Evolutionary conservation across 2,888 invertebrate genomes (phyloP).

Genomic region (Timema podura): DNA sequence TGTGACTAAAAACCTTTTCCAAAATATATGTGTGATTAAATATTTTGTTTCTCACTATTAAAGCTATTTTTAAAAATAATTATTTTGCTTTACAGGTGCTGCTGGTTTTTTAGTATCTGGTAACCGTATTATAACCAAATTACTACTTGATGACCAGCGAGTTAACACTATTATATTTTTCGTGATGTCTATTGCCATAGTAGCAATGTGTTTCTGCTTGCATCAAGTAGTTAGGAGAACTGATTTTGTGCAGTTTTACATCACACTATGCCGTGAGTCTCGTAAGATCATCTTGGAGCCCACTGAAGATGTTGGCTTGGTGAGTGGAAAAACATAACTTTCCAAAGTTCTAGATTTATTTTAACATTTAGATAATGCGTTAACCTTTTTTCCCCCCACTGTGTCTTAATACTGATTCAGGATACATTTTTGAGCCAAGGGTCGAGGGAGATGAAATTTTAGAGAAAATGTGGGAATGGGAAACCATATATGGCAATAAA

Average conservation of each 20-base stretch:
- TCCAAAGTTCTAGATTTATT: too few species aligned
- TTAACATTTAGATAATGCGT: too few species aligned
- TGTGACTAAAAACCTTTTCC: too few species aligned
- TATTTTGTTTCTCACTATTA: too few species aligned
- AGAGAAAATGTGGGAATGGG: too few species aligned
- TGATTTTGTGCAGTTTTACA: constrained; percentile 78
- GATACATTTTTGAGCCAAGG: too few species aligned
- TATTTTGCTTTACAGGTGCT: constrained; percentile 55
- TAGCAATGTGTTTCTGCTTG: constrained; percentile 70
- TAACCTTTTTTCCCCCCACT: too few species aligned
- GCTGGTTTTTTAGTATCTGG: constrained; percentile 84
- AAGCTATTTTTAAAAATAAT: too few species aligned
- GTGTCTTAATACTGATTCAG: too few species aligned
- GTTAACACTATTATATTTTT: constrained; percentile 86
- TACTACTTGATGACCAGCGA: constrained; percentile 68
- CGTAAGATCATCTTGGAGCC: constrained; percentile 77
- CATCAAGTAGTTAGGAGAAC: constrained; percentile 74
- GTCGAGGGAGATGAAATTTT: too few species aligned
- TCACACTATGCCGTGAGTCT: constrained; percentile 68
- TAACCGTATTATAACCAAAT: constrained; percentile 79
- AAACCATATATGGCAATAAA: too few species aligned
- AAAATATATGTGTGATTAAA: too few species aligned
- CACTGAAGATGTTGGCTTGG: constrained; percentile 78
- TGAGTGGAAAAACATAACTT: constrained; percentile 42
- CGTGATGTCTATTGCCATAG: constrained; percentile 69